Percentiles rank a stretch among this genome's conserved stretches.
phyloP scores from a whole-genome alignment of 2,113 vertebrate species.

The Gadus macrocephalus region DNA sequence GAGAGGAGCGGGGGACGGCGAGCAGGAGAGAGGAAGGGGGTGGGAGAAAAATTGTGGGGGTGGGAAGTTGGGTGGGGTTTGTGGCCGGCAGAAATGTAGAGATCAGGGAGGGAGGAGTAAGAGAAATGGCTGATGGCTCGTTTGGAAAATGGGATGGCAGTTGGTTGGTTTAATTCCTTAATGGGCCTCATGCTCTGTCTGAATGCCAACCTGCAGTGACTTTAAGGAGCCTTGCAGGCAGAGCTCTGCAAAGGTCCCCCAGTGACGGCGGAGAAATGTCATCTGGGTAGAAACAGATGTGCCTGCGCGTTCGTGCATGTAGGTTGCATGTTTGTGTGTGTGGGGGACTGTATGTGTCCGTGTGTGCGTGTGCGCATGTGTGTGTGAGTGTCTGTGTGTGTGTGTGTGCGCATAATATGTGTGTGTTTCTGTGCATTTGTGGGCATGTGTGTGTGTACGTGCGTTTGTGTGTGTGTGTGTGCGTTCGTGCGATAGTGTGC shows the following conservation, averaged over 20 bases:
- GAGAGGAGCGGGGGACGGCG: slow-evolving; percentile 35
- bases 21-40: slow-evolving; percentile 23
- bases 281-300: background rate
- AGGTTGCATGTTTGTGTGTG: background rate
- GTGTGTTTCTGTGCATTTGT: too few relatives aligned
- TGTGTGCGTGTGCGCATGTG: too few relatives aligned
- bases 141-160: slow-evolving; percentile 44
- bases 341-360: too few relatives aligned
- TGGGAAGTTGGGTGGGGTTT: background rate
- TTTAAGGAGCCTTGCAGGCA: slow-evolving; percentile 33
- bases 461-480: too few relatives aligned
- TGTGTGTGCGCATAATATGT: too few relatives aligned
- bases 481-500: too few relatives aligned
- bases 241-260: slow-evolving; percentile 44
- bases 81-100: background rate
- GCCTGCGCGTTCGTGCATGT: background rate
- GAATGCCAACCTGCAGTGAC: slow-evolving; percentile 15
- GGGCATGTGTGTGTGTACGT: too few relatives aligned
- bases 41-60: background rate
- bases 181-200: slow-evolving; percentile 31
- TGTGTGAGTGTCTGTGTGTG: too few relatives aligned
- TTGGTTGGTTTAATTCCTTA: slow-evolving; percentile 39
- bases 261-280: slow-evolving; percentile 40
- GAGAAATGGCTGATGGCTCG: slow-evolving; percentile 25
- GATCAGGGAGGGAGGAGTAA: background rate